These are phyloP conservation scores for Passer domesticus DNA, from an alignment of 2,113 vertebrate genomes.

Conservation along the genomic window DNA sequence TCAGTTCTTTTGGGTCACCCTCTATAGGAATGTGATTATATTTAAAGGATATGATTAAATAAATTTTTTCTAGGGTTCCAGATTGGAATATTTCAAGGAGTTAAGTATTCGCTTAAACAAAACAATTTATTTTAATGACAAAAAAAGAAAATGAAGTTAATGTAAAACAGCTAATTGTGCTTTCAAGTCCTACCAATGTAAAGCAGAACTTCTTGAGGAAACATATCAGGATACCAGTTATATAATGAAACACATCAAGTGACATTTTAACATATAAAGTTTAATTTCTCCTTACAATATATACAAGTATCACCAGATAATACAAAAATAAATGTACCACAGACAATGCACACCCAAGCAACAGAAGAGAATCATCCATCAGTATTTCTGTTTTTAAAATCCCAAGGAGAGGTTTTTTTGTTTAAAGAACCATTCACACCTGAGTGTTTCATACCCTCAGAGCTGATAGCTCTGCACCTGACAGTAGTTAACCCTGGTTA, in stretches of 20 bases:
- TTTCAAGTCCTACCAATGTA: neutral
- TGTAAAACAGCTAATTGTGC: neutral
- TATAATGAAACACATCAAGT: slow-evolving; percentile 14
- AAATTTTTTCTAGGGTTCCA: neutral
- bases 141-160: neutral
- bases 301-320: slow-evolving; percentile 3
- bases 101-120: neutral
- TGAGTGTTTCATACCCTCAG: neutral
- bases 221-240: neutral
- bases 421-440: neutral
- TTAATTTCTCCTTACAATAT: slow-evolving; percentile 44
- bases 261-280: neutral
- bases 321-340: neutral
- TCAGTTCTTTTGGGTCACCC: neutral
- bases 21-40: neutral
- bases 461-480: neutral
- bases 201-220: neutral
- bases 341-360: neutral
- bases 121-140: neutral
- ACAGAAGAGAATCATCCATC: neutral
- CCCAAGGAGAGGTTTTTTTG: neutral
- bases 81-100: neutral
- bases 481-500: neutral
- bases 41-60: neutral
- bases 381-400: neutral